Evolutionary conservation across 2,797 vertebrate genomes (phyloP).

Genomic region (Cynodonichthys magdalenae): DNA sequence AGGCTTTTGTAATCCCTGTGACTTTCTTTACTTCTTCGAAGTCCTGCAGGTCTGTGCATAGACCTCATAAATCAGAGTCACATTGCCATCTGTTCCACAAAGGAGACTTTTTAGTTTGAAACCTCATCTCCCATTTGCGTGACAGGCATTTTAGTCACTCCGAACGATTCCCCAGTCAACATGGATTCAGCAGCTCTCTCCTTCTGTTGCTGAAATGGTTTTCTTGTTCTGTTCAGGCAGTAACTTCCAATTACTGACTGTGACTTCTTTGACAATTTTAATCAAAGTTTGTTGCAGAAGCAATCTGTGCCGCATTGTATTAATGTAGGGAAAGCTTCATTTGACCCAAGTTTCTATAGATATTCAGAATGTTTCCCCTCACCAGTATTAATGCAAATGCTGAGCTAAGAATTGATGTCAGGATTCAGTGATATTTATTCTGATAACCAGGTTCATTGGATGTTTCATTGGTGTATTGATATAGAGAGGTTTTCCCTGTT

Average conservation of each 20-base stretch:
- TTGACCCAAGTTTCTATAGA: slow-evolving; percentile 46
- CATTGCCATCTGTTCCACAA: slow-evolving; percentile 49
- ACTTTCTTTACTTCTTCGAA: slow-evolving; percentile 40
- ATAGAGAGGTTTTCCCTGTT: slow-evolving; percentile 16
- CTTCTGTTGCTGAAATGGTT: slow-evolving; percentile 60
- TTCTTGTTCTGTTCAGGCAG: slow-evolving; percentile 59
- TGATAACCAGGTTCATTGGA: slow-evolving; percentile 25
- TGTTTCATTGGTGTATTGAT: slow-evolving; percentile 17
- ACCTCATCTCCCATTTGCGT: slow-evolving; percentile 50
- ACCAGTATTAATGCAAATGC: slow-evolving; percentile 28
- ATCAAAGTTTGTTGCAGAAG: slow-evolving; percentile 50
- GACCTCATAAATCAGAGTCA: slow-evolving; percentile 60
- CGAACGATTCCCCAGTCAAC: slow-evolving; percentile 52
- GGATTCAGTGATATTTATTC: slow-evolving; percentile 26
- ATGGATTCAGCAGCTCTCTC: slow-evolving; percentile 54
- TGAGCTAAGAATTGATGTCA: slow-evolving; percentile 22
- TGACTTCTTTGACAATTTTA: slow-evolving; percentile 58
- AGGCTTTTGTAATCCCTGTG: slow-evolving; percentile 26
- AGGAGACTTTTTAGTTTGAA: slow-evolving; percentile 55
- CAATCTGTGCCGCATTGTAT: slow-evolving; percentile 30
- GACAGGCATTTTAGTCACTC: slow-evolving; percentile 59
- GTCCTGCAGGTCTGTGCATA: slow-evolving; percentile 32
- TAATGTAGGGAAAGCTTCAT: slow-evolving; percentile 51
- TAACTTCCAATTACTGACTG: slow-evolving; percentile 56
- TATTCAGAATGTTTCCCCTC: slow-evolving; percentile 32